Conservation (phyloP, 1,140 invertebrate species). For the Leptoteleia sp. region DNA sequence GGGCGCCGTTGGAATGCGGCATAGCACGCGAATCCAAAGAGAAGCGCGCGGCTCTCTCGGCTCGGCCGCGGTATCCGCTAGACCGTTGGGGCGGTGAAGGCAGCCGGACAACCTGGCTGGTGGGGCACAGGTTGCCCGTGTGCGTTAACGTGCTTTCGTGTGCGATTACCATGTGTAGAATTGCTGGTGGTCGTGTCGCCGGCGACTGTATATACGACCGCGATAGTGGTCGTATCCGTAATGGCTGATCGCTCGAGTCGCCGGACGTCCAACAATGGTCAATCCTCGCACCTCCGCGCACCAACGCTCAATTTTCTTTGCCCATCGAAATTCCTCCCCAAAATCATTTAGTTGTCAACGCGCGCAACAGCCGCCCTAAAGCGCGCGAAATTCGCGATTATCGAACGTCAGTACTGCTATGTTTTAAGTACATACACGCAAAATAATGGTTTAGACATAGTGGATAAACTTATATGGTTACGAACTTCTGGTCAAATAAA, state of each 20-base stretch:
- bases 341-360: too few relatives aligned
- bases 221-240: constrained; percentile 65
- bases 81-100: constrained; percentile 2
- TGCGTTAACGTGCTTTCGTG: constrained; percentile 19
- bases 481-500: too few relatives aligned
- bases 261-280: constrained; percentile 76
- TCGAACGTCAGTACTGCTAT: too few relatives aligned
- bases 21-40: constrained; percentile 61
- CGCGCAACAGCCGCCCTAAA: too few relatives aligned
- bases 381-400: too few relatives aligned
- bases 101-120: constrained; percentile 63
- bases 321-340: too few relatives aligned
- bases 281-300: constrained; percentile 55
- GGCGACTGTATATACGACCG: background rate
- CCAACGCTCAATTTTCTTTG: too few relatives aligned
- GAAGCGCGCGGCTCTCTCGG: too few relatives aligned
- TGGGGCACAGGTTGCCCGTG: constrained; percentile 67
- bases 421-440: too few relatives aligned
- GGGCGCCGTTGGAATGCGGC: constrained; percentile 38
- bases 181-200: constrained; percentile 49
- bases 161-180: constrained; percentile 19
- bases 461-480: too few relatives aligned
- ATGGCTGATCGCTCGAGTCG: constrained; percentile 76
- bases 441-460: too few relatives aligned
- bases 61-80: too few relatives aligned